A percentile compares a stretch with the other conserved stretches of the same genome.
These are phyloP conservation scores for Brachionus paranguensis DNA, from an alignment of 1,140 invertebrate genomes.

Conservation along the genomic window DNA sequence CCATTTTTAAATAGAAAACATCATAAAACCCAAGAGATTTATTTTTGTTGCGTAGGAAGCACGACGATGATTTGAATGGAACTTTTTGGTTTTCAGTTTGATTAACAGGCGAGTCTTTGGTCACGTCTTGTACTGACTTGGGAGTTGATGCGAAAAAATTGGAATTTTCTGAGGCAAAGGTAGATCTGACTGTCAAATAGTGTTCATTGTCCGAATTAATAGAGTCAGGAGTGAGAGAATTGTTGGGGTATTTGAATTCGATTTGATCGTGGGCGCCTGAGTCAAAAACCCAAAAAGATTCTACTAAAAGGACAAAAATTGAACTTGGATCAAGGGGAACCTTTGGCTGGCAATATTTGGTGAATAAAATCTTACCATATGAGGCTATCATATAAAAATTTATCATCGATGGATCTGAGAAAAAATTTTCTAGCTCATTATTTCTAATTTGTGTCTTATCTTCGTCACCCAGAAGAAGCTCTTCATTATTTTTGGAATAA, in stretches of 20 bases:
- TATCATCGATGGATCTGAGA: neutral
- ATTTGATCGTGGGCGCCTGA: neutral
- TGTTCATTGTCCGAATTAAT: neutral
- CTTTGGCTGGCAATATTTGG: neutral
- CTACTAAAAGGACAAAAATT: neutral
- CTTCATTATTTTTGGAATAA: neutral
- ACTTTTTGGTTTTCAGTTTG: neutral
- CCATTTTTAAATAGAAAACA: constrained; percentile 3
- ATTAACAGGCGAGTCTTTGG: no score
- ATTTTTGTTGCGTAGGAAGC: neutral
- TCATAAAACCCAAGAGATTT: constrained; percentile 6
- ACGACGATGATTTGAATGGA: neutral
- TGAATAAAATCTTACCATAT: neutral
- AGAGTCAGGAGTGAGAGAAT: neutral
- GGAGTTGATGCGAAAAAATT: neutral
- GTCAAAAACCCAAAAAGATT: neutral
- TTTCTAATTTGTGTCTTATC: neutral
- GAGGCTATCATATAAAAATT: neutral
- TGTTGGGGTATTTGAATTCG: neutral
- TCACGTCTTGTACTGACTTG: neutral
- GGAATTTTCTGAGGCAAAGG: neutral
- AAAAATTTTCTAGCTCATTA: neutral
- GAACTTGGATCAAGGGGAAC: neutral
- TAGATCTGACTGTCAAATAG: neutral
- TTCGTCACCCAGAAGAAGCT: neutral